These are phyloP conservation scores for Pristionchus mayeri DNA, from an alignment of 2,888 invertebrate species.

Conservation along the genomic window DNA sequence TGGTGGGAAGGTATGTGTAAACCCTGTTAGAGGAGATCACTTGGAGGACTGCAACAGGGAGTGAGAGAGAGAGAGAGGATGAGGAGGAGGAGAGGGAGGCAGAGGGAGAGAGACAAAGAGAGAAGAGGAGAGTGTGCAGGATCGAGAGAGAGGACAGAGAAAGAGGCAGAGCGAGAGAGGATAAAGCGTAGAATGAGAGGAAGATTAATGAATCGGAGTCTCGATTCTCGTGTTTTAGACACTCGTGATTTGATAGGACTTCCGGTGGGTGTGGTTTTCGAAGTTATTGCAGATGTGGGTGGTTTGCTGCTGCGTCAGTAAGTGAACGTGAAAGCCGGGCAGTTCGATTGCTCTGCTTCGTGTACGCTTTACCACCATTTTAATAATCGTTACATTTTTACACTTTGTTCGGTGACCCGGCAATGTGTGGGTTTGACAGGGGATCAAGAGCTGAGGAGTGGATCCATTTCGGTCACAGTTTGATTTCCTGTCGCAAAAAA, in stretches of 20 bases:
- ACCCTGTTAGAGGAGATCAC: not conserved
- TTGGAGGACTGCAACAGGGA: not conserved
- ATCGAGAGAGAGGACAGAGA: not conserved
- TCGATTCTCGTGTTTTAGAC: conserved; percentile 25
- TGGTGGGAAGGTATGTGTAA: conserved; percentile 1
- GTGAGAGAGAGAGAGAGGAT: not conserved
- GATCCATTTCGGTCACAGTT: too few species aligned
- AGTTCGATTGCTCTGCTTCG: too few species aligned
- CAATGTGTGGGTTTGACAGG: too few species aligned
- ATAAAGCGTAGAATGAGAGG: not conserved
- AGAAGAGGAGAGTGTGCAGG: not conserved
- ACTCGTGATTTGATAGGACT: not conserved
- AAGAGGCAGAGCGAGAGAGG: conserved; percentile 7
- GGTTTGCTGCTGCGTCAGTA: too few species aligned
- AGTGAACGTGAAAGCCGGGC: too few species aligned
- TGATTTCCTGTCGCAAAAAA: too few species aligned
- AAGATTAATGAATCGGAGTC: not conserved
- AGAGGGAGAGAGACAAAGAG: not conserved
- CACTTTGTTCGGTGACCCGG: too few species aligned
- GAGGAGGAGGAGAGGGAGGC: not conserved
- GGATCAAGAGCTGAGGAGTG: too few species aligned
- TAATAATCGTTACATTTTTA: too few species aligned
- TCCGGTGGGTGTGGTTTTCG: too few species aligned
- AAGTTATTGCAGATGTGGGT: too few species aligned
- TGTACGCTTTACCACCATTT: too few species aligned